Base-by-base conservation (phyloP, 23 tunicate species). In the Trididemnum clinides region DNA sequence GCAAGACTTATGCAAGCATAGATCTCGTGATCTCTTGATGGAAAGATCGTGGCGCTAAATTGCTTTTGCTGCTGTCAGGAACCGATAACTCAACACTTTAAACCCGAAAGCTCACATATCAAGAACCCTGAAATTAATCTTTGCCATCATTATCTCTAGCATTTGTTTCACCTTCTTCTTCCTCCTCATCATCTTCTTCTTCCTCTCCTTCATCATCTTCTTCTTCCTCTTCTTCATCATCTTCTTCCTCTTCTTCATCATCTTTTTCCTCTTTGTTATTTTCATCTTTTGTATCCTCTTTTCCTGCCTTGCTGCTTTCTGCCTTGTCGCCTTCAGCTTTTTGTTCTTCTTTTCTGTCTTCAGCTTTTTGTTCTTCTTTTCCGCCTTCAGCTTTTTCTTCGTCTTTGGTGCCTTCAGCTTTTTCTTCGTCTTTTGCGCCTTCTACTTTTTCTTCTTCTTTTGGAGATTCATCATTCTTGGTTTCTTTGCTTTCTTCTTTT, bases 321-420 rank as follows among this genome's bases (percentile, higher is more conserved):
- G 28, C 38, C 18, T 69, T 10, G 18, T 69, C 76, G 28, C 30
- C 37, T 33, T 31, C 76, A 10, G 28, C 76, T 6, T 69, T n/a
- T 28, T 31, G 10, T 37, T 69, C 37, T 4, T 28, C 76, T 4
- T 69, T 37, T 62, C 6, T 6, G 6, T 62, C 69, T 12, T 62
- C 69, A 62, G 23, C 25, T 19, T 62, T 22, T 62, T 15, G 26
- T 12, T n/a, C 25, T 6, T 31, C 37, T 69, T 69, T 37, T 21
- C 30, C 76, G 18, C 38, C 76, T 69, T 69, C 76, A 4, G 15
- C 70, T 62, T 62, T 23, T 22, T 62, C 70, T 62, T 62, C 70
- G 15, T 62, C 70, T 21, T 62, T 23, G 5, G 15, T 22, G 15
- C n/a, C 25, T 6, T 62, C 70, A 20, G 15, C 25, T 12, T 62